phyloP scores from a whole-genome alignment of 2,888 invertebrate species.

The Nudaria mundana region DNA sequence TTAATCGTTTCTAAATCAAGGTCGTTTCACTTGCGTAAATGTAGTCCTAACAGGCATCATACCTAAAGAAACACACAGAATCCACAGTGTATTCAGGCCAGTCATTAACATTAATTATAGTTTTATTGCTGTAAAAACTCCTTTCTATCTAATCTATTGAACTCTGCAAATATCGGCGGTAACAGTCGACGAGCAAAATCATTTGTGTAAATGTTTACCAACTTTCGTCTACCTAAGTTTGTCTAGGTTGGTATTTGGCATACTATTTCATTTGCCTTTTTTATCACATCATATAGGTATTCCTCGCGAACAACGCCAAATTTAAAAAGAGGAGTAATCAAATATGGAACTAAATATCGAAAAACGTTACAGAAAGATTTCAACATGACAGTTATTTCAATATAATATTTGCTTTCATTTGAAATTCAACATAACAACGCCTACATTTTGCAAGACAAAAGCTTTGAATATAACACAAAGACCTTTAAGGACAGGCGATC shows the following conservation, averaged over 20 bases:
- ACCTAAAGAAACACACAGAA: no score
- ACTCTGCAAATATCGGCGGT: conserved; percentile 9
- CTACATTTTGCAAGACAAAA: conserved; percentile 23
- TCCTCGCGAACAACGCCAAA: no score
- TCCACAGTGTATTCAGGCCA: no score
- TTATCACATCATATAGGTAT: no score
- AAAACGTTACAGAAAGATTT: no score
- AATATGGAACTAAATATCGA: no score
- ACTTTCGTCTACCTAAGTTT: conserved; percentile 13
- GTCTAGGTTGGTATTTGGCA: conserved; percentile 37
- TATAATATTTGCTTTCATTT: not conserved
- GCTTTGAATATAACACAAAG: conserved; percentile 5
- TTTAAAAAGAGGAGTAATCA: no score
- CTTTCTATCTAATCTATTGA: conserved; percentile 5
- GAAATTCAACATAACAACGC: conserved; percentile 6
- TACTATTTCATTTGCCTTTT: conserved; percentile 25
- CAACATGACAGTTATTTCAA: conserved; percentile 1
- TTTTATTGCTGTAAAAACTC: conserved; percentile 8
- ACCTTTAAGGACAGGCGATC: conserved; percentile 26
- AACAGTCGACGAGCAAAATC: conserved; percentile 11
- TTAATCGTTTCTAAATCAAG: no score
- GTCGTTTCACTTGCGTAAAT: no score
- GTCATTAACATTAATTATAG: conserved; percentile 17
- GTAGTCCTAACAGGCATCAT: no score
- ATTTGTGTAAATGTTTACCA: conserved; percentile 17